Evolutionary conservation across 2,113 vertebrate genomes (phyloP), one percentile per base, ranked within the genome.

Genomic region (Gobio gobio): DNA sequence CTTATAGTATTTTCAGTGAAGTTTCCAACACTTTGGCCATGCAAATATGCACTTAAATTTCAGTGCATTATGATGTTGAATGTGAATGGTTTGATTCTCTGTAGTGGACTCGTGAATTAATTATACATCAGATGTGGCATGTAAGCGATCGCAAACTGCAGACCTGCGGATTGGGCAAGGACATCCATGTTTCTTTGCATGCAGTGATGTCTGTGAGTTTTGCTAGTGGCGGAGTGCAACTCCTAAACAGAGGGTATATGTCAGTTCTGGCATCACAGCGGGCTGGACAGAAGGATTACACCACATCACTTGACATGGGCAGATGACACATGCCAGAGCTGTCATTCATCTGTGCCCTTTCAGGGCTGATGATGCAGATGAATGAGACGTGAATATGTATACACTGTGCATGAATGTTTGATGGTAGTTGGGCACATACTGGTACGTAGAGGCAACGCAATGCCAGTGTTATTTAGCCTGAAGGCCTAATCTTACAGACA

Each of bases 281-380:
- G 79, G 59, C 58, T 29, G 85, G 58, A 82, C 20, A 36, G 58
- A 43, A 58, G 29, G 79, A 83, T 86, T 58, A 77, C 72, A 82
- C 22, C 22, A 20, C 22, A 47, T 4, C 75, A 74, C 63, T 80
- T 73, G 47, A 86, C 79, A 54, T 56, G 24, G 72, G 74, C 72
- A 86, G 79, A 54, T 5, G 29, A 51, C n/a, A 12, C 12, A 20
- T 54, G 26, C 40, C 78, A 73, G 26, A 70, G 49, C 59, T 49
- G 3, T 86, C 85, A 86, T 74, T 86, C 72, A 86, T 76, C 49
- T 64, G 12, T 26, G 45, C 29, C n/a, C 14, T 51, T 20, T 36
- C 45, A 14, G 45, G 33, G 43, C 22, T 79, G 33, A 61, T 49
- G 83, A 13, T 29, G 2, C 40, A n/a, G 49, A 58, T 43, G n/a